A percentile compares a stretch with the other conserved stretches of the same genome.
phyloP scores from a whole-genome alignment of 1,140 invertebrate genomes.

The Drosophila guanche region DNA sequence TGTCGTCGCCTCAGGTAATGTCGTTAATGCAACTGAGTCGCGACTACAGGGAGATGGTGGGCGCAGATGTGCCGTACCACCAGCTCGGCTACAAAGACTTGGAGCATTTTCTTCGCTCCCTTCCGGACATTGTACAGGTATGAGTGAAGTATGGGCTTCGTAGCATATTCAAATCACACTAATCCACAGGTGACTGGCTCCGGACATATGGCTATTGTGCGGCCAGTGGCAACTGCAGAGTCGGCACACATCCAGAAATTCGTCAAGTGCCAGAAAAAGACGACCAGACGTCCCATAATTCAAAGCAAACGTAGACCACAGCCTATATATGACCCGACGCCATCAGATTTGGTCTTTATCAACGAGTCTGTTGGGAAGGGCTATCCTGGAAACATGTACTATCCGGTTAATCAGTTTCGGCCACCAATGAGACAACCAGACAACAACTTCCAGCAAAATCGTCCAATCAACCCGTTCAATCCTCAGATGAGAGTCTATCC shows the following conservation, averaged over 20 bases:
- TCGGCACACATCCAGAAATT: constrained; percentile 62
- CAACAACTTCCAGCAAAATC: too few relatives aligned
- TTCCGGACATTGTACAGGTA: constrained; percentile 65
- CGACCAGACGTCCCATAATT: neutral
- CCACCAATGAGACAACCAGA: too few relatives aligned
- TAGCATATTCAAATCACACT: neutral
- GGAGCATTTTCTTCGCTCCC: constrained; percentile 57
- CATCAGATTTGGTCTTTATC: constrained; percentile 40
- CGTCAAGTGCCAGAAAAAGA: constrained; percentile 51
- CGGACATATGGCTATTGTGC: constrained; percentile 49
- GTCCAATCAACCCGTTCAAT: too few relatives aligned
- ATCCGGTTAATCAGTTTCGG: neutral
- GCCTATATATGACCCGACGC: constrained; percentile 8
- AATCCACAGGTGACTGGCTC: constrained; percentile 48
- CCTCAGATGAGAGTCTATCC: too few relatives aligned
- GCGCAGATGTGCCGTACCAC: constrained; percentile 45
- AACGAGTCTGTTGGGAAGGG: constrained; percentile 31
- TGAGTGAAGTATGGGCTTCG: neutral
- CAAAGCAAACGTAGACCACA: neutral
- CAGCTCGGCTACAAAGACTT: constrained; percentile 56
- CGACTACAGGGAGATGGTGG: constrained; percentile 62
- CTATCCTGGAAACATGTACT: neutral
- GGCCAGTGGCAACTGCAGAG: constrained; percentile 23
- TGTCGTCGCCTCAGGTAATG: constrained; percentile 55
- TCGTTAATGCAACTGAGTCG: constrained; percentile 54